These are phyloP conservation scores for Osmerus mordax DNA, from an alignment of 2,113 vertebrate genomes.

Conservation along the genomic window DNA sequence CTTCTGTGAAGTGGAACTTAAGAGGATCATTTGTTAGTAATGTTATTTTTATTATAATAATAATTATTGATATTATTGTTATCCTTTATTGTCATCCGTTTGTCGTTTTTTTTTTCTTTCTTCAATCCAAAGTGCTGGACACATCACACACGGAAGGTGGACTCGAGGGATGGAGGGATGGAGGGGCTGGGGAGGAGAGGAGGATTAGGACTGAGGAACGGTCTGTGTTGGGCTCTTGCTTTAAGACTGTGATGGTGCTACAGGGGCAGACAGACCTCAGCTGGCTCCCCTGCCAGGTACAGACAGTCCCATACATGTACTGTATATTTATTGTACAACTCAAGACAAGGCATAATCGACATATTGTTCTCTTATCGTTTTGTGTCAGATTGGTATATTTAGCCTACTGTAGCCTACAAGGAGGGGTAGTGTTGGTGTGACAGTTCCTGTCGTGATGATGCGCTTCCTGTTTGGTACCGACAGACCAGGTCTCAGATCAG, in stretches of 20 bases:
- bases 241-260: conserved; percentile 50
- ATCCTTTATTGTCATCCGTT: conserved; percentile 41
- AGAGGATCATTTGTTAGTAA: conserved; percentile 68
- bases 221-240: background rate
- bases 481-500: too few species aligned
- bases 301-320: conserved; percentile 33
- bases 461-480: too few species aligned
- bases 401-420: conserved; percentile 44
- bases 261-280: conserved; percentile 45
- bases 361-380: conserved; percentile 32
- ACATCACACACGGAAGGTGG: conserved; percentile 76
- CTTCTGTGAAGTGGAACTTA: conserved; percentile 99
- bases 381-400: conserved; percentile 32
- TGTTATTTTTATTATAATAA: conserved; percentile 78
- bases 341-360: conserved; percentile 45
- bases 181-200: background rate
- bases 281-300: conserved; percentile 14
- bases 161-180: conserved; percentile 49
- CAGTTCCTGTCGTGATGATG: too few species aligned
- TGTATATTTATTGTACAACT: conserved; percentile 69
- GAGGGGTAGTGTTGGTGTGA: conserved; percentile 2
- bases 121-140: conserved; percentile 94
- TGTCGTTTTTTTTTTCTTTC: conserved; percentile 51
- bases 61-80: conserved; percentile 63
- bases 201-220: background rate